Base-by-base conservation (phyloP, 2,113 vertebrate genomes). In the Oplegnathus fasciatus region DNA sequence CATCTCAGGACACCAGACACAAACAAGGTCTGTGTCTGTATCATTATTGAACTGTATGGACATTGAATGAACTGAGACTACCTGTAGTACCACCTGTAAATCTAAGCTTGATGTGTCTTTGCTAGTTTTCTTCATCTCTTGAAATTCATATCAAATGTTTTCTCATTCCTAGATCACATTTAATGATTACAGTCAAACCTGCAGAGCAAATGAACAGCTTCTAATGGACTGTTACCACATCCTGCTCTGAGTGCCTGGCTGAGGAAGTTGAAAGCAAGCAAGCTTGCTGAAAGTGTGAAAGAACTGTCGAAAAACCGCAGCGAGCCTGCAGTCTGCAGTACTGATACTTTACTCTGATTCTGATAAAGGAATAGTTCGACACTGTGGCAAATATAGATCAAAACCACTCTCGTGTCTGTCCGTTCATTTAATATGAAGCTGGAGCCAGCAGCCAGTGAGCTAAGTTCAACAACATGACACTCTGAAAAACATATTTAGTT, bases 141-240 rank as follows among this genome's bases (percentile, higher is more conserved):
- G 6, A 52, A 11, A 13, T 67, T 52, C 44, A 75, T 42, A 22
- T 17, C 13, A 74, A 48, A 54, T 20, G 9, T 48, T 60, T 17
- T n/a, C n/a, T n/a, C 28, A 58, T 72, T 62, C 65, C 22, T 32
- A 2, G 5, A 48, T 46, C 24, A 11, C 6, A 57, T 34, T 30
- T 24, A 5, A 67, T 61, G 9, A 61, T 61, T 20, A 30, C n/a
- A 11, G 28, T 57, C 40, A 20, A 60, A 72, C 5, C 2, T 1
- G 9, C 22, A 44, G 0, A 44, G 5, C 9, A 20, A 28, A 72
- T 20, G 20, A 67, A 58, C 22, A 57, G 24, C n/a, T 18, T 5
- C 0, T 65, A 66, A 73, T 73, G 67, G 78, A 58, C 24, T 30
- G 52, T 3, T 26, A 37, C 58, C 79, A 64, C 85, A 68, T 86